Evolutionary conservation across 2,888 invertebrate genomes (phyloP).

Genomic region (Trypoxylon attenuatum): DNA sequence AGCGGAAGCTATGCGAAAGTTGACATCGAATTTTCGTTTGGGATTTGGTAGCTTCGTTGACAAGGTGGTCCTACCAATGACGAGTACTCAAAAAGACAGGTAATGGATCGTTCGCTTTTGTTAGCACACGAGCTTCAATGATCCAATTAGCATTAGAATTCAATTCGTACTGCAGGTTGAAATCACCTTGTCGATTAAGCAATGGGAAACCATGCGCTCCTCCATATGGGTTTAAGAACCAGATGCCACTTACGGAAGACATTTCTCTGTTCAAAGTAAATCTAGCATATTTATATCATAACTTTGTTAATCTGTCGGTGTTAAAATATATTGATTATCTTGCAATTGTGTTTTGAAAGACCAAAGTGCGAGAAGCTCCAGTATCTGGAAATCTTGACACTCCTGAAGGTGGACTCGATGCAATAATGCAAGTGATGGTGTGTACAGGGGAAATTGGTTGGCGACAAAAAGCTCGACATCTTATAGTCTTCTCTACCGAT

Average conservation of each 20-base stretch:
- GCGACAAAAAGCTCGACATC: constrained; percentile 84
- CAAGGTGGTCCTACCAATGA: constrained; percentile 81
- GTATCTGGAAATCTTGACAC: constrained; percentile 79
- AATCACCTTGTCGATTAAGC: constrained; percentile 42
- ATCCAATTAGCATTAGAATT: not conserved
- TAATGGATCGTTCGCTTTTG: constrained; percentile 48
- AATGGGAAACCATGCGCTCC: constrained; percentile 75
- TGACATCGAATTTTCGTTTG: constrained; percentile 80
- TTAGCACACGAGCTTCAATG: no score
- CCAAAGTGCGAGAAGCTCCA: constrained; percentile 72
- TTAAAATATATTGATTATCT: not conserved
- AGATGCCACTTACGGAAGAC: constrained; percentile 80
- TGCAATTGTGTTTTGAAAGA: constrained; percentile 23
- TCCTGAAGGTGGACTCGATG: constrained; percentile 92
- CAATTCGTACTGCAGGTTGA: constrained; percentile 35
- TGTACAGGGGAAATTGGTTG: constrained; percentile 85
- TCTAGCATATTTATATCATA: not conserved
- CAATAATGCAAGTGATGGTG: constrained; percentile 89
- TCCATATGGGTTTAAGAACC: constrained; percentile 87
- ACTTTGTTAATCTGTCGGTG: not conserved
- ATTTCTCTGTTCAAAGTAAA: constrained; percentile 76
- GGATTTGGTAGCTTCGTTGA: constrained; percentile 84
- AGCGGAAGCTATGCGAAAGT: constrained; percentile 76
- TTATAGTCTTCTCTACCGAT: constrained; percentile 87
- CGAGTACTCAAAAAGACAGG: constrained; percentile 74